These are phyloP conservation scores for Pseudanteris insignis DNA, from an alignment of 2,888 invertebrate species.

Conservation along the genomic window DNA sequence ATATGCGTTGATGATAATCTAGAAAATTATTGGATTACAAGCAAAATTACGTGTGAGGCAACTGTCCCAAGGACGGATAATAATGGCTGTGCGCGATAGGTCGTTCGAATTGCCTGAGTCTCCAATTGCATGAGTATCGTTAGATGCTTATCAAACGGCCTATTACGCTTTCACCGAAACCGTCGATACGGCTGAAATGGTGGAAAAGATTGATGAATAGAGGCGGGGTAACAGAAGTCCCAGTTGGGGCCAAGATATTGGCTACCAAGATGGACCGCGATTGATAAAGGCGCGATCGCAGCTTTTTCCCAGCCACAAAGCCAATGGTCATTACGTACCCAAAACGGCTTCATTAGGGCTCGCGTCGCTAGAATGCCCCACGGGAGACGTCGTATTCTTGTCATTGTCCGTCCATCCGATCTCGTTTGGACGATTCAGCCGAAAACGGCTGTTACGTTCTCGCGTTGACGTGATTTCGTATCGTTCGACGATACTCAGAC, in stretches of 20 bases:
- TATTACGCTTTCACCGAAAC: neutral
- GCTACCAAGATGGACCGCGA: constrained; percentile 13
- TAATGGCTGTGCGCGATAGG: no score
- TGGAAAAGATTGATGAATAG: no score
- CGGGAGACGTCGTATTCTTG: constrained; percentile 38
- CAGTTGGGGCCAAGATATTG: no score
- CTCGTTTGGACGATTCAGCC: constrained; percentile 23
- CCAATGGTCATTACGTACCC: constrained; percentile 50
- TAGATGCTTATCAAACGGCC: constrained; percentile 4
- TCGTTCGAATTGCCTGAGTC: no score
- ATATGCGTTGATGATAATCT: no score
- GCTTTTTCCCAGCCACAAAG: constrained; percentile 48
- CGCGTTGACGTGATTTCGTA: constrained; percentile 23
- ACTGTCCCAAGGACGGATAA: no score
- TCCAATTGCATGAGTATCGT: constrained; percentile 10
- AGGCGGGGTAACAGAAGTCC: no score
- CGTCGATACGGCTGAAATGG: no score
- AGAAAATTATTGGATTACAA: no score
- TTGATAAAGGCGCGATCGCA: constrained; percentile 51
- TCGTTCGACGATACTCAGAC: no score
- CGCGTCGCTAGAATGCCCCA: constrained; percentile 42
- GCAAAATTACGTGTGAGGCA: no score
- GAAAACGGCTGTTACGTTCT: constrained; percentile 27
- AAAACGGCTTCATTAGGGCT: constrained; percentile 57
- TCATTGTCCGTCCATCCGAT: constrained; percentile 42